A percentile compares a stretch with the other conserved stretches of the same genome.
Evolutionary conservation across 2,797 vertebrate genomes (phyloP).

Genomic region (Ambastaia sidthimunki): DNA sequence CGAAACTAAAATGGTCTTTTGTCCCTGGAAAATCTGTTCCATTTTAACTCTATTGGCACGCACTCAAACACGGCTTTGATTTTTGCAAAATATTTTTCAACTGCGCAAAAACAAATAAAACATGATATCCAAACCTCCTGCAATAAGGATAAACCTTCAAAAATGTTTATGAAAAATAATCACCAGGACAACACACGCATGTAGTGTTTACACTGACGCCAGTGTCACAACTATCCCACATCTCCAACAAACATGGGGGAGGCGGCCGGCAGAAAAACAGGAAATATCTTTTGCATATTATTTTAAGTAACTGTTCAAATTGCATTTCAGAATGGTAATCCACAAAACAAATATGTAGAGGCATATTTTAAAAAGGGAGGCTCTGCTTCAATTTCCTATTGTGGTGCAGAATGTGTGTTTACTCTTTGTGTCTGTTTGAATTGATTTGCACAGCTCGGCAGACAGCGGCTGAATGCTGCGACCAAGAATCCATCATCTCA

Average conservation of each 20-base stretch:
- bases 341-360: constrained; percentile 85
- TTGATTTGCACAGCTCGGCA: constrained; percentile 91
- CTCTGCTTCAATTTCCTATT: constrained; percentile 85
- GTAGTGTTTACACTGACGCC: constrained; percentile 79
- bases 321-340: constrained; percentile 87
- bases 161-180: constrained; percentile 83
- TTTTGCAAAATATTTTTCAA: constrained; percentile 61
- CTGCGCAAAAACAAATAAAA: constrained; percentile 72
- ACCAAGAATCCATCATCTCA: constrained; percentile 92
- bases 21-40: constrained; percentile 40
- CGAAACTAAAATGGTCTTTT: constrained; percentile 22
- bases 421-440: constrained; percentile 91
- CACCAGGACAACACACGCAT: constrained; percentile 75
- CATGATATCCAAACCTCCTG: constrained; percentile 71
- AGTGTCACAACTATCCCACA: constrained; percentile 69
- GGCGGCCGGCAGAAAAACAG: constrained; percentile 65
- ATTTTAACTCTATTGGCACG: constrained; percentile 46
- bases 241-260: constrained; percentile 77
- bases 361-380: constrained; percentile 81
- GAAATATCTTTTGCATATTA: constrained; percentile 87
- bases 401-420: constrained; percentile 83
- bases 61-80: constrained; percentile 39
- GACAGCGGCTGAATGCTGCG: constrained; percentile 89
- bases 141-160: constrained; percentile 75
- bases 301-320: constrained; percentile 90